phyloP scores from a whole-genome alignment of 2,888 invertebrate genomes.

The Diplazon laetatorius region DNA sequence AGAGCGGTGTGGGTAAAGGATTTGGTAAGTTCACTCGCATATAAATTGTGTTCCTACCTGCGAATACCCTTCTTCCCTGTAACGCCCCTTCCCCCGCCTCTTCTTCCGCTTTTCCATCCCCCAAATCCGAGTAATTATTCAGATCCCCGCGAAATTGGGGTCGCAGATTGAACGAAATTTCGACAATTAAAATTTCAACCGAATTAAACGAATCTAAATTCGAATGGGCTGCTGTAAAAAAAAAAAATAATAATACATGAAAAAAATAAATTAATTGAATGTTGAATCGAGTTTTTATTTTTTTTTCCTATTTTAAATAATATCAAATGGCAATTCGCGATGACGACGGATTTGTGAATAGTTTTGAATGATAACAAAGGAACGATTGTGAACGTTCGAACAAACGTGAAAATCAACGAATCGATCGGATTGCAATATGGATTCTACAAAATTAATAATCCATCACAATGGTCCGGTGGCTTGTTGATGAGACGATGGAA shows the following conservation, averaged over 20 bases:
- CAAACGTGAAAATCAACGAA: slow-evolving; percentile 22
- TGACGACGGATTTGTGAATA: slow-evolving; percentile 17
- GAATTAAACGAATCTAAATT: background rate
- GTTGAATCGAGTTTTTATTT: background rate
- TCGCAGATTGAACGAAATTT: background rate
- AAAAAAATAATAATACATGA: no score
- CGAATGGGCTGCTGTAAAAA: background rate
- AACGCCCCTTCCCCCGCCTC: no score
- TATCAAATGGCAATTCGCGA: slow-evolving; percentile 13
- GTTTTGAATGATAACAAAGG: slow-evolving; percentile 9
- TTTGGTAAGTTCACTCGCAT: no score
- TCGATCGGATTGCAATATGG: slow-evolving; percentile 2
- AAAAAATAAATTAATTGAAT: background rate
- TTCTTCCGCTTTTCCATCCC: no score
- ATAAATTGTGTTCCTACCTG: no score
- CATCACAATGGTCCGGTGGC: slow-evolving; percentile 17
- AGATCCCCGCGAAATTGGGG: background rate
- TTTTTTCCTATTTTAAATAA: background rate
- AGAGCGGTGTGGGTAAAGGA: no score
- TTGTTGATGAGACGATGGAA: slow-evolving; percentile 30
- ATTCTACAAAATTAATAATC: slow-evolving; percentile 49
- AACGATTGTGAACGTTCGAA: background rate
- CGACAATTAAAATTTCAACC: background rate
- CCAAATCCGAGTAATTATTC: slow-evolving; percentile 4
- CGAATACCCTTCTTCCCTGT: no score